A percentile compares a stretch with the other conserved stretches of the same genome.
phyloP scores from a whole-genome alignment of 2,888 invertebrate species.

The Phalera bucephala region DNA sequence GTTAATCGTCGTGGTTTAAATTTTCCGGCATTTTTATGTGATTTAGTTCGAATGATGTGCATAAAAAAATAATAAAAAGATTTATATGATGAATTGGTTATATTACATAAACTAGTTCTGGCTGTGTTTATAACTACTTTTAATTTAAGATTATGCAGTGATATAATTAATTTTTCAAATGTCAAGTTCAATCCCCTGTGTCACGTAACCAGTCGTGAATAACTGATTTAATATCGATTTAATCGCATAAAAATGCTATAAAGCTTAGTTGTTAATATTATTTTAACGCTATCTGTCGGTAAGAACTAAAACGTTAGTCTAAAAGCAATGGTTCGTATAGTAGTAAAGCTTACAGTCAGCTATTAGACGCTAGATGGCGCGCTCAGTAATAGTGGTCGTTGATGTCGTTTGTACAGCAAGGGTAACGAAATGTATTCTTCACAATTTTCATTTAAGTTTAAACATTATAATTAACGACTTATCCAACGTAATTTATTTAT shows the following conservation, averaged over 20 bases:
- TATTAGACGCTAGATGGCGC: conserved; percentile 39
- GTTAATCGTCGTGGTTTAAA: not conserved
- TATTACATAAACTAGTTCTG: not conserved
- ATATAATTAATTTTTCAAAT: conserved; percentile 22
- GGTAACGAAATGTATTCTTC: too few relatives aligned
- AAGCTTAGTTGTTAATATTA: not conserved
- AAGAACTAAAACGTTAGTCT: conserved; percentile 28
- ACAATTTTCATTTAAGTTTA: too few relatives aligned
- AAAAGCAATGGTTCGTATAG: not conserved
- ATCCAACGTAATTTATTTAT: too few relatives aligned
- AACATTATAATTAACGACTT: too few relatives aligned
- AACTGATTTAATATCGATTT: too few relatives aligned
- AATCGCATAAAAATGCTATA: not conserved
- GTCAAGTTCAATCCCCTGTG: conserved; percentile 28
- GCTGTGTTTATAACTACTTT: not conserved
- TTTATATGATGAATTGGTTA: conserved; percentile 1
- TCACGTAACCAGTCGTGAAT: conserved; percentile 2
- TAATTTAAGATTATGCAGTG: conserved; percentile 7
- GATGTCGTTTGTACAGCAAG: conserved; percentile 52
- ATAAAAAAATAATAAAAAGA: not conserved
- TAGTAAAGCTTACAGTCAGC: conserved; percentile 11
- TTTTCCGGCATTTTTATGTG: conserved; percentile 2
- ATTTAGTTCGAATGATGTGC: not conserved
- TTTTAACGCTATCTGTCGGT: conserved; percentile 43
- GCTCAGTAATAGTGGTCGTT: conserved; percentile 37